Evolutionary conservation across 1,140 invertebrate genomes (phyloP), one percentile per base, ranked within the genome.

Genomic region (Tyrophagus putrescentiae): DNA sequence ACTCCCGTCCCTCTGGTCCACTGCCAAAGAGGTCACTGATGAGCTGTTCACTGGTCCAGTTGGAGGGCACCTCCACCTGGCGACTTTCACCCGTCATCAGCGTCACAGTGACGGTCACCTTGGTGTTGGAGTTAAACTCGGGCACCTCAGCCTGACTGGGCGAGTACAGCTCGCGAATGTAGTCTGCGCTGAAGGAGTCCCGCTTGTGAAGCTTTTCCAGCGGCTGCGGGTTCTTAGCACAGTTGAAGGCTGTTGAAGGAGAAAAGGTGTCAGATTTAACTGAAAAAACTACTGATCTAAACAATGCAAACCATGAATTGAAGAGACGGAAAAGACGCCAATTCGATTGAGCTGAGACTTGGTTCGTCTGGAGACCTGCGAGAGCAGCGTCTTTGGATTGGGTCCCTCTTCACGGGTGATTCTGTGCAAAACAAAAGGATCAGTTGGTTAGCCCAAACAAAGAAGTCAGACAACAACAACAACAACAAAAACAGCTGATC

Each of bases 281-380:
- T 27, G 5, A 59, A 1, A 5, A 44, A 42, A 28, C 1, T 2
- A 44, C 18, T 13, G 1, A 36, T 23, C n/a, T n/a, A 21, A 2
- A 21, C 11, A 11, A 13, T 56, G 23, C 36, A 29, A 45, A 59
- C 57, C 92, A 71, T 98, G 92, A 77, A 97, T 93, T 45, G 90
- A 94, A 39, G 90, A 95, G 42, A 96, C 92, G 21, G 91, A 96
- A 77, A 97, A 96, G 53, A 96, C 90, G 45, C 92, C 92, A 65
- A 96, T 76, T 69, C 90, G 87, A 74, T 94, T 94, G 65, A 98
- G 76, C 28, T 86, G 93, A 65, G 83, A 84, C 76, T 97, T 98
- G 54, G 91, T 95, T 64, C 86, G 82, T 66, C 90, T 84, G 23
- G 91, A 95, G 45, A 95, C 90, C 76, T 92, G 88, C 33, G 90